Percentiles rank a stretch among this genome's conserved stretches.
Conservation (phyloP, 2,113 vertebrate genomes). For the Neofelis nebulosa region DNA sequence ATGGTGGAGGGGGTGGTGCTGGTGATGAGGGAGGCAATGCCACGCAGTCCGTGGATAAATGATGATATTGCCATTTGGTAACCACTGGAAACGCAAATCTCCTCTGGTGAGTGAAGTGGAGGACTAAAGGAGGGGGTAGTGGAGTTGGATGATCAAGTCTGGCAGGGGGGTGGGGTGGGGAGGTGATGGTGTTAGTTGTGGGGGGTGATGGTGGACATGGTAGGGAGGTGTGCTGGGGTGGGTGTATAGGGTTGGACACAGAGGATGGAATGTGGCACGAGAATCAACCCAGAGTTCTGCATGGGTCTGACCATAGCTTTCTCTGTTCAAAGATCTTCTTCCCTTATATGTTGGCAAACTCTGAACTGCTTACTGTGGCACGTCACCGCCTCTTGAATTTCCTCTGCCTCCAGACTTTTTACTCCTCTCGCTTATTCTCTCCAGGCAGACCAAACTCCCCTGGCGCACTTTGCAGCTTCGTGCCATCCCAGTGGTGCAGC, state of each 20-base stretch:
- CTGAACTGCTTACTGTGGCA: background rate
- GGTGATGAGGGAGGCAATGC: background rate
- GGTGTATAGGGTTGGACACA: background rate
- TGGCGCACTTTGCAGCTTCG: background rate
- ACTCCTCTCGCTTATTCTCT: background rate
- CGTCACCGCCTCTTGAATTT: background rate
- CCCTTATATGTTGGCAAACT: background rate
- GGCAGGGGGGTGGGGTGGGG: accelerated
- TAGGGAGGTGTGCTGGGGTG: background rate
- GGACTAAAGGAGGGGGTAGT: background rate
- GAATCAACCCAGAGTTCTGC: background rate
- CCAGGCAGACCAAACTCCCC: background rate
- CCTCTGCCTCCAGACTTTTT: background rate
- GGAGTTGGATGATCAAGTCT: background rate
- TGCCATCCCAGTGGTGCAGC: background rate
- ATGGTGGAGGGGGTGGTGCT: background rate
- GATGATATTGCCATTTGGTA: background rate
- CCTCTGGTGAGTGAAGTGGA: background rate
- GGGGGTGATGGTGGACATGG: background rate
- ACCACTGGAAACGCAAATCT: background rate
- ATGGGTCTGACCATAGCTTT: background rate
- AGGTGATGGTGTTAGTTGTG: background rate
- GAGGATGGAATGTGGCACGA: background rate
- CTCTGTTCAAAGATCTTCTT: background rate
- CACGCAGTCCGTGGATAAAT: background rate